Conservation (phyloP, 30 jellyfish, hydroid and myxozoan species). For the Catostylus mosaicus region DNA sequence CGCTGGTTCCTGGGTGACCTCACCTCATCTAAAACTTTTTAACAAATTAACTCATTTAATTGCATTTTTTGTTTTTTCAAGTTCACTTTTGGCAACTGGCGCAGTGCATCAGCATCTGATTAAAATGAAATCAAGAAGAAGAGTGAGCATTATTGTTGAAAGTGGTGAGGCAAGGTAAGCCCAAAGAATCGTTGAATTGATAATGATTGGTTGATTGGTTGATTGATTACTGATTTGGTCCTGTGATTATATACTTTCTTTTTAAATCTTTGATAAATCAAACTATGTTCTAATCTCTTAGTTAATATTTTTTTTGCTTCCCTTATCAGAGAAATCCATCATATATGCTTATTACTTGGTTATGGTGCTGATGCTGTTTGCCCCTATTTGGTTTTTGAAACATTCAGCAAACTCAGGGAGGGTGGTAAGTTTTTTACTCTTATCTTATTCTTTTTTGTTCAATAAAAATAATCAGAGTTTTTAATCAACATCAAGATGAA, state of each 20-base stretch:
- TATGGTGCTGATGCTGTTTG: conserved; percentile 81
- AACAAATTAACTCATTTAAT: no score
- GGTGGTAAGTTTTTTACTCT: conserved; percentile 47
- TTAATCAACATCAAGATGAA: no score
- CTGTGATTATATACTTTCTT: no score
- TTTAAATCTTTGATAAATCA: neutral
- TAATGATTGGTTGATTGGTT: neutral
- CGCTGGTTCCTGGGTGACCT: no score
- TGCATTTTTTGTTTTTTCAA: neutral
- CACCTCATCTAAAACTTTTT: no score
- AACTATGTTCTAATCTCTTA: neutral
- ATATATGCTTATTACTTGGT: conserved; percentile 63
- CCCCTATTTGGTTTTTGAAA: conserved; percentile 79
- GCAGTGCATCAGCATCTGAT: conserved; percentile 73
- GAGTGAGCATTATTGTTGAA: conserved; percentile 74
- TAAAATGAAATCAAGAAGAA: conserved; percentile 67
- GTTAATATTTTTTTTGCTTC: neutral
- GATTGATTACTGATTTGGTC: no score
- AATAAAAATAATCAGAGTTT: no score
- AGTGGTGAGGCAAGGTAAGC: conserved; percentile 76
- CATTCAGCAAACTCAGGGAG: conserved; percentile 70
- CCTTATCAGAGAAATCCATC: conserved; percentile 71
- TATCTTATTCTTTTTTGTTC: no score
- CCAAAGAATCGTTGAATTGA: neutral
- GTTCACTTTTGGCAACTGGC: conserved; percentile 75